Evolutionary conservation across 2,888 invertebrate species (phyloP), one percentile per base, ranked within the genome.

Genomic region (Lysandra bellargus): DNA sequence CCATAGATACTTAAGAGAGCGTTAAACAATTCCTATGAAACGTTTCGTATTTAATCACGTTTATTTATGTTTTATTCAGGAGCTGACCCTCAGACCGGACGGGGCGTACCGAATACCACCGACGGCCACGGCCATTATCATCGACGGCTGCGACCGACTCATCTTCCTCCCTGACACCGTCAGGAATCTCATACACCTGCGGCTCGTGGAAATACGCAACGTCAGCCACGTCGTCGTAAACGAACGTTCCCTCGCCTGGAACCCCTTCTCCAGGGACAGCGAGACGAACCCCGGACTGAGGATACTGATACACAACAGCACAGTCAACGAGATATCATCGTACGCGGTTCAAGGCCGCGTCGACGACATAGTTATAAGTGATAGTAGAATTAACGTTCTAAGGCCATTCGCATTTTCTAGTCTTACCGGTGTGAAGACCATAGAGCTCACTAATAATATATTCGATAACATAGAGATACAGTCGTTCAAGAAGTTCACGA

Each of bases 401-500:
- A 95, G 95, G 84, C 96, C 97, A 0, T 97, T 97, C 88, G 97
- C 97, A 0, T 97, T 98, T 87, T 96, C 97, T 81, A 97, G 97
- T 87, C 95, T 97, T 73, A 93, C 95, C 76, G 96, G 96, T 83
- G 95, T 96, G 78, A 95, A 96, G 83, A 95, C 94, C 78, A 94
- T 98, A 80, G 95, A 95, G 82, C 91, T 98, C 82, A 93, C 92
- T 57, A 95, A 96, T 84, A 96, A 96, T 80, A 87, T 88, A 2
- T 94, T 97, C 74, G 92, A 95, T 72, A 95, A 92, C 78, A 95
- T 97, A 76, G 96, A 97, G 83, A 95, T 95, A 69, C 96, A 97
- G 90, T 96, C 97, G 2, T 97, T 98, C 85, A 98, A 97, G 86
- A 97, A 97, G 89, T 97, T 98, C 86, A 95, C 96, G 44, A 96